phyloP scores from a whole-genome alignment of 1,140 invertebrate genomes.

The Pseudomyrmex dendroicus region DNA sequence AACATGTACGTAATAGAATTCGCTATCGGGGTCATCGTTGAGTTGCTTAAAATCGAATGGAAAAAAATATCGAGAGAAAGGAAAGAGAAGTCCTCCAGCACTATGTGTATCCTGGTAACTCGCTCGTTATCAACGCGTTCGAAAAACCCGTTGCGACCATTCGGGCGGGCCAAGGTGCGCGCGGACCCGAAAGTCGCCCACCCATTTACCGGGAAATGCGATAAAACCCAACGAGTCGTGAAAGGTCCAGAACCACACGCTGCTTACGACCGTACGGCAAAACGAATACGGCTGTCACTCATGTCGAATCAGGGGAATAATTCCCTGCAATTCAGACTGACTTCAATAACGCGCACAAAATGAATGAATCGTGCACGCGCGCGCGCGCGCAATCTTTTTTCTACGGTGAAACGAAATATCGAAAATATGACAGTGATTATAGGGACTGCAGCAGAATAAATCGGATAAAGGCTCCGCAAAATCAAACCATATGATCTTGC shows the following conservation, averaged over 20 bases:
- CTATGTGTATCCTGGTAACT: background rate
- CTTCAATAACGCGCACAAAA: slow-evolving; percentile 17
- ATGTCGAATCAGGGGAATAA: background rate
- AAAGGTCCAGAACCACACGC: slow-evolving; percentile 11
- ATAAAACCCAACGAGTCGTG: slow-evolving; percentile 19
- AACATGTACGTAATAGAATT: background rate
- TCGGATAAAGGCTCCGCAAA: slow-evolving; percentile 30
- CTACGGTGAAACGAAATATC: slow-evolving; percentile 12
- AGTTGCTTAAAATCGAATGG: background rate
- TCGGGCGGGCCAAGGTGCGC: background rate
- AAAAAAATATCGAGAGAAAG: background rate
- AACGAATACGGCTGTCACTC: slow-evolving; percentile 21
- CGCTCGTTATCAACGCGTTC: background rate
- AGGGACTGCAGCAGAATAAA: slow-evolving; percentile 36
- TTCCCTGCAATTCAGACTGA: slow-evolving; percentile 38
- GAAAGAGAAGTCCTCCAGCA: background rate
- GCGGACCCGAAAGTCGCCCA: slow-evolving; percentile 53
- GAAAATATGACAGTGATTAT: slow-evolving; percentile 29
- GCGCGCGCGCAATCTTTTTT: slow-evolving; percentile 13
- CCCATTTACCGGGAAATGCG: slow-evolving; percentile 23
- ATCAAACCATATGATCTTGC: background rate
- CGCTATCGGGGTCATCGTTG: background rate
- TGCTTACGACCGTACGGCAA: background rate
- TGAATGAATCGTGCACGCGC: slow-evolving; percentile 1
- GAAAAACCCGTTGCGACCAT: background rate